Conservation (phyloP, 92 coral and sea anemone species). For the Chrysogorgia sp. region DNA sequence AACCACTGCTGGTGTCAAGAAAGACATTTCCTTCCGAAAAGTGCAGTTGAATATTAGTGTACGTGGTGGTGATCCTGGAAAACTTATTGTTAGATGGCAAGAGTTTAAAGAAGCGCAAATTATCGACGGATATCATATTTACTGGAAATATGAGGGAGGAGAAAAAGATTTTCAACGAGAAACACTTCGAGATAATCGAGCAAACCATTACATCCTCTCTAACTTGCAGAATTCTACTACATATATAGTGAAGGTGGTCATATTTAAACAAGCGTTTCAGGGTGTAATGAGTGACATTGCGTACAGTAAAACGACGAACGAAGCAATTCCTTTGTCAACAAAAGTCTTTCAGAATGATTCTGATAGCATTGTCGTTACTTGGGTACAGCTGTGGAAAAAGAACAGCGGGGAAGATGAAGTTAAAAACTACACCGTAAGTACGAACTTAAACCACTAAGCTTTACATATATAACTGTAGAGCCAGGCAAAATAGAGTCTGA, state of each 20-base stretch:
- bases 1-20: not conserved
- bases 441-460: too few species aligned
- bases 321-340: conserved; percentile 50
- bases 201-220: conserved; percentile 40
- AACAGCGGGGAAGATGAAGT: conserved; percentile 30
- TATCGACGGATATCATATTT: conserved; percentile 63
- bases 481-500: too few species aligned
- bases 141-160: conserved; percentile 64
- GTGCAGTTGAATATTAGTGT: conserved; percentile 4
- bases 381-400: conserved; percentile 41
- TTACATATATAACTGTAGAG: too few species aligned
- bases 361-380: conserved; percentile 21
- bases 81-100: conserved; percentile 24
- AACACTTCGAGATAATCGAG: conserved; percentile 29
- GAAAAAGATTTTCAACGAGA: conserved; percentile 31
- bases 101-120: not conserved
- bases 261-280: conserved; percentile 46
- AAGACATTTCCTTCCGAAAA: not conserved
- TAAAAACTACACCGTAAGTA: conserved; percentile 9
- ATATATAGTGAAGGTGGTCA: conserved; percentile 70
- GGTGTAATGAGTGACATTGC: conserved; percentile 58
- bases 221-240: conserved; percentile 73
- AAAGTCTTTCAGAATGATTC: conserved; percentile 13
- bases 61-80: conserved; percentile 26
- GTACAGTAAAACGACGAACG: conserved; percentile 51